phyloP scores from a whole-genome alignment of 2,888 invertebrate species.

The Lingula anatina region DNA sequence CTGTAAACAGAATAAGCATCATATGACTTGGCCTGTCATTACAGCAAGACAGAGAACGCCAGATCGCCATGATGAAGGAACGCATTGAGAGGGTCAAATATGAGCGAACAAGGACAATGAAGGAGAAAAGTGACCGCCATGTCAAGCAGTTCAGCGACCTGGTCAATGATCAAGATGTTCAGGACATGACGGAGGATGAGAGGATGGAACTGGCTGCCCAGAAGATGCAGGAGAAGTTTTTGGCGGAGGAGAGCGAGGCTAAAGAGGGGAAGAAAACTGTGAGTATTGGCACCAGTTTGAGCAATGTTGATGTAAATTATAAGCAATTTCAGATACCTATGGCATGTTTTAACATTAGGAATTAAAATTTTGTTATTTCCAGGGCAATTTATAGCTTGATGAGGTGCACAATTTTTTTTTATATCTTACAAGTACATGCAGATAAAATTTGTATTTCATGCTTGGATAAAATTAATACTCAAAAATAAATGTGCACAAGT shows the following conservation, averaged over 20 bases:
- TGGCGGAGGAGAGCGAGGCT: conserved; percentile 3
- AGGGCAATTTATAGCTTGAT: too few species aligned
- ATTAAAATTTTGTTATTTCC: too few species aligned
- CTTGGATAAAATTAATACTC: too few species aligned
- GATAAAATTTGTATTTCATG: too few species aligned
- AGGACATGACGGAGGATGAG: conserved; percentile 6
- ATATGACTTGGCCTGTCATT: too few species aligned
- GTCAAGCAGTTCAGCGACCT: conserved; percentile 12
- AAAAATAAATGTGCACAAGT: too few species aligned
- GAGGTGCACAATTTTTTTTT: too few species aligned
- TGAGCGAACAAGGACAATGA: conserved; percentile 18
- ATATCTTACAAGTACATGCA: too few species aligned
- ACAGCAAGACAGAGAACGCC: conserved; percentile 31
- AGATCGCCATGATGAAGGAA: conserved; percentile 24
- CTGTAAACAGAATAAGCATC: too few species aligned
- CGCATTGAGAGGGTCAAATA: conserved; percentile 18
- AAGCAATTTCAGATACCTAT: too few species aligned
- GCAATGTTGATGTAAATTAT: background rate
- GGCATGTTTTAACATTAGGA: too few species aligned
- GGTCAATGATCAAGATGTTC: conserved; percentile 5
- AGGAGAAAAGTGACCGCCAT: conserved; percentile 6
- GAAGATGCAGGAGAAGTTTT: conserved; percentile 8
- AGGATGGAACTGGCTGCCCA: conserved; percentile 9
- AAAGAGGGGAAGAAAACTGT: background rate
- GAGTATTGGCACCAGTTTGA: background rate